Conservation (phyloP, 2,888 invertebrate genomes). For the Calliphora vomitoria region DNA sequence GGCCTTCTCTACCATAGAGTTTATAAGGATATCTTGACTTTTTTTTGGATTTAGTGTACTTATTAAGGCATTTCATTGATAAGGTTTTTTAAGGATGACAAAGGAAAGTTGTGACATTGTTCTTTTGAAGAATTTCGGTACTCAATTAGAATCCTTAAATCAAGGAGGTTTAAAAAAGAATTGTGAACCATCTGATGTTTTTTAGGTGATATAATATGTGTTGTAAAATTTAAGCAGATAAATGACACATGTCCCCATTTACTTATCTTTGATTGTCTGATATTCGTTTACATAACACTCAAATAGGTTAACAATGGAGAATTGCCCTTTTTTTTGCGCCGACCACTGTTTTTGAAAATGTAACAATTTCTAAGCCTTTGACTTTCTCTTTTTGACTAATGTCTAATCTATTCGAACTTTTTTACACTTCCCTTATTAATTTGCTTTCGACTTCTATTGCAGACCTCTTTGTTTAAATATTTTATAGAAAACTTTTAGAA, state of each 20-base stretch:
- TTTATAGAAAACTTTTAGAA: slow-evolving; percentile 4
- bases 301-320: no score
- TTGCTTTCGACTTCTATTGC: neutral
- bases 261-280: no score
- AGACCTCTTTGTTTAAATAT: neutral
- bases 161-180: neutral
- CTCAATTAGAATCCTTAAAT: neutral
- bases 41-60: neutral
- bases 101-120: neutral
- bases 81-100: neutral
- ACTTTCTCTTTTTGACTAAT: neutral
- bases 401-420: neutral
- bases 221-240: no score
- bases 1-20: neutral
- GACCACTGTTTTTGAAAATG: no score
- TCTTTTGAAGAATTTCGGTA: neutral
- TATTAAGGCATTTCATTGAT: neutral
- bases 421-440: neutral
- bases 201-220: no score
- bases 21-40: neutral
- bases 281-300: no score
- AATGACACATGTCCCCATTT: no score
- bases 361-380: neutral
- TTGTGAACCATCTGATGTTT: neutral
- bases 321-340: no score